Percentiles rank a stretch among this genome's conserved stretches.
Conservation (phyloP, 1,140 invertebrate genomes). For the Drosophila pseudoananassae region DNA sequence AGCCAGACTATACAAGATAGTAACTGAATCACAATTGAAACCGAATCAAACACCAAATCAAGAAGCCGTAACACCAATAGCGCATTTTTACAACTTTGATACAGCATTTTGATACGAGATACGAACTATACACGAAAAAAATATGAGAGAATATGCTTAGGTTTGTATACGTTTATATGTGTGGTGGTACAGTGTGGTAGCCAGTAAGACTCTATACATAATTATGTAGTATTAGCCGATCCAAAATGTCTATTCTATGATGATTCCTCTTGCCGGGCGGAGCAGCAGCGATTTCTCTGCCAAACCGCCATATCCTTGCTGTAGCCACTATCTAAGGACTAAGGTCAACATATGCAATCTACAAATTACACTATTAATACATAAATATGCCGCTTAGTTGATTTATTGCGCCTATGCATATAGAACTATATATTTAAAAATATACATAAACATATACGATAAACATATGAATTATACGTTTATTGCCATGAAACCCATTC, state of each 20-base stretch:
- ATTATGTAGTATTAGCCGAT: constrained; percentile 26
- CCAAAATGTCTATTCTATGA: constrained; percentile 25
- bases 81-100: constrained; percentile 68
- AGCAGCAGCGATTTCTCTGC: constrained; percentile 1
- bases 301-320: constrained; percentile 23
- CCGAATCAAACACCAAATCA: constrained; percentile 16
- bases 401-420: constrained; percentile 55
- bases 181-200: constrained; percentile 33
- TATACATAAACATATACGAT: constrained; percentile 41
- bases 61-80: constrained; percentile 30
- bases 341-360: constrained; percentile 41
- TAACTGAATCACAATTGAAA: constrained; percentile 14
- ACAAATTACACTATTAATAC: constrained; percentile 53
- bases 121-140: constrained; percentile 36
- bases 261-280: constrained; percentile 45
- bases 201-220: constrained; percentile 35
- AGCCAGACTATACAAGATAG: constrained; percentile 42
- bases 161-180: constrained; percentile 47
- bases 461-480: constrained; percentile 47
- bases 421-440: constrained; percentile 37
- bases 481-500: constrained; percentile 45
- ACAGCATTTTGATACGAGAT: constrained; percentile 69
- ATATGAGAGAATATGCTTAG: constrained; percentile 3
- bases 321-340: constrained; percentile 32
- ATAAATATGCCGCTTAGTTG: constrained; percentile 66